These are phyloP conservation scores for Huso huso DNA, from an alignment of 2,797 vertebrate genomes.

Conservation along the genomic window DNA sequence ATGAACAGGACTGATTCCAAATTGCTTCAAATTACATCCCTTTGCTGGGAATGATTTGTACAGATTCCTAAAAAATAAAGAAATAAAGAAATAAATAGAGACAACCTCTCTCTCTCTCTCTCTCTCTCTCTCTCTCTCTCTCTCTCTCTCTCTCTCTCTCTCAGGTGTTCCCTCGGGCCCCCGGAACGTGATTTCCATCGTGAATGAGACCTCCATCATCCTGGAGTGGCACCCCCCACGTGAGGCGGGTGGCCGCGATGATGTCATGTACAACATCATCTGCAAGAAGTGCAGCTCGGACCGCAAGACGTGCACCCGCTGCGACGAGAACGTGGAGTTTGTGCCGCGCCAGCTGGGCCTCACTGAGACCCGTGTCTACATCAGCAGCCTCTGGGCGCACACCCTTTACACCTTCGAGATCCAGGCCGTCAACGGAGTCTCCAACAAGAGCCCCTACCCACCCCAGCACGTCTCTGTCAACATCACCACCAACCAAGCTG, in stretches of 20 bases:
- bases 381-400: constrained; percentile 92
- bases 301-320: constrained; percentile 85
- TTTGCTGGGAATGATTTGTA: no score
- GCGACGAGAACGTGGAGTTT: constrained; percentile 94
- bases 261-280: constrained; percentile 95
- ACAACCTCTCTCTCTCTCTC: neutral
- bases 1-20: no score
- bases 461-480: constrained; percentile 91
- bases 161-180: constrained; percentile 90
- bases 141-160: no score
- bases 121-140: neutral
- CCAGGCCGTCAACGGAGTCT: constrained; percentile 91
- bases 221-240: constrained; percentile 91
- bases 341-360: constrained; percentile 85
- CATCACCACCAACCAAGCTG: constrained; percentile 97
- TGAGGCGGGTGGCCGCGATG: constrained; percentile 82
- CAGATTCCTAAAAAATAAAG: no score
- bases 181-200: constrained; percentile 89
- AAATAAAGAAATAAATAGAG: no score
- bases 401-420: constrained; percentile 94
- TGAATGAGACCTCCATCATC: constrained; percentile 94
- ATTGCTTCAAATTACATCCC: no score
- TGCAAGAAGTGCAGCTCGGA: constrained; percentile 89
- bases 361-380: constrained; percentile 83
- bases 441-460: constrained; percentile 87